These are phyloP conservation scores for Phainopepla nitens DNA, from an alignment of 2,113 vertebrate species.

Conservation along the genomic window DNA sequence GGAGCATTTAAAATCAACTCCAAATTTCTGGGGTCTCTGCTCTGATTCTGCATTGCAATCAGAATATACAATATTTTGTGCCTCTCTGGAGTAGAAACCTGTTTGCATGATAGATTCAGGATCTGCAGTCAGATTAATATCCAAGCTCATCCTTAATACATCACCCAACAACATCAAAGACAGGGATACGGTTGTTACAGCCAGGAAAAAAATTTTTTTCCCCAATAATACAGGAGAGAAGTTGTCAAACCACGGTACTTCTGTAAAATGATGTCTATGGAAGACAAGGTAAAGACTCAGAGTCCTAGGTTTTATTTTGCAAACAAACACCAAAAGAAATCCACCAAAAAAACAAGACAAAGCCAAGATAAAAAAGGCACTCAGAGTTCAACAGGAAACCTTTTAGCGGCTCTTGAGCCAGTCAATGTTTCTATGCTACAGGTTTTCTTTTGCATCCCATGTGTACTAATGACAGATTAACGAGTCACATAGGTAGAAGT, in stretches of 20 bases:
- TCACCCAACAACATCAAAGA: background rate
- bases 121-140: background rate
- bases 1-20: background rate
- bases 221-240: background rate
- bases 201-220: background rate
- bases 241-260: background rate
- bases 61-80: background rate
- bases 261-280: background rate
- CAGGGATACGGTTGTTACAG: background rate
- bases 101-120: background rate
- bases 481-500: constrained; percentile 44
- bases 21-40: background rate
- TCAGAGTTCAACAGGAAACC: background rate
- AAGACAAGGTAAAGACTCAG: background rate
- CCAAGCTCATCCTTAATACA: background rate
- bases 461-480: constrained; percentile 55
- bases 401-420: constrained; percentile 10
- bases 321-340: background rate
- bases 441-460: background rate
- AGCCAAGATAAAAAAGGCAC: background rate
- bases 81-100: background rate
- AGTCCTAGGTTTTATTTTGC: background rate
- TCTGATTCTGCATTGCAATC: background rate
- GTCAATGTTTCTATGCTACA: background rate
- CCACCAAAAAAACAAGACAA: background rate